Evolutionary conservation across 2,797 vertebrate species (phyloP).

Genomic region (Channa striata): DNA sequence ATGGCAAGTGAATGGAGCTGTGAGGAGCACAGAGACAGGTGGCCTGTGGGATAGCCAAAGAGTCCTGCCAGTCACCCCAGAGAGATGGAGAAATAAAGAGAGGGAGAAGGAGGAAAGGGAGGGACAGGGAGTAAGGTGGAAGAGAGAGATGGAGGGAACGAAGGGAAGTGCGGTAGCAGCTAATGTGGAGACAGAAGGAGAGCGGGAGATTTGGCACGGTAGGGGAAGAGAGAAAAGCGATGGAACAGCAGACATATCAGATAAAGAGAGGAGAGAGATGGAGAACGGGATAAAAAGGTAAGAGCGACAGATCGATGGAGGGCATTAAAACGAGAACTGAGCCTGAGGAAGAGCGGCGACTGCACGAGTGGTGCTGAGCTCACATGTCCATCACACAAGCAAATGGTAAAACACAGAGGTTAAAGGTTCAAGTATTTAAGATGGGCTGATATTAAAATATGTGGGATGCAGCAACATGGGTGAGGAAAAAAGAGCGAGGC

Average conservation of each 20-base stretch:
- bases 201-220: neutral
- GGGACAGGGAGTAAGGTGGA: conserved; percentile 13
- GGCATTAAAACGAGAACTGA: conserved; percentile 37
- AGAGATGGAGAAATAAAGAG: conserved; percentile 28
- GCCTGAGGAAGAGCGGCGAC: conserved; percentile 11
- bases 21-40: conserved; percentile 63
- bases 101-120: neutral
- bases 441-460: conserved; percentile 35
- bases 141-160: conserved; percentile 10
- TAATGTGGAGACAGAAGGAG: conserved; percentile 23
- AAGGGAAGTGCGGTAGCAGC: neutral
- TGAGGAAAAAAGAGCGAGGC: neutral
- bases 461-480: conserved; percentile 4
- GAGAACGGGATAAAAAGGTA: conserved; percentile 15
- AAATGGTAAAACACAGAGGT: conserved; percentile 29
- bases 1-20: conserved; percentile 43
- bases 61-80: conserved; percentile 62
- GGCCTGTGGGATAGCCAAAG: conserved; percentile 63
- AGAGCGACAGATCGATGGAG: conserved; percentile 35
- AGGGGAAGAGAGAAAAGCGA: conserved; percentile 4
- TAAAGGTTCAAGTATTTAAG: conserved; percentile 38
- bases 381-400: conserved; percentile 4
- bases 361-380: conserved; percentile 21
- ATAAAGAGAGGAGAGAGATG: conserved; percentile 20
- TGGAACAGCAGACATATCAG: conserved; percentile 28